phyloP scores from a whole-genome alignment of 2,888 invertebrate species.

The Strigamia crassipes region DNA sequence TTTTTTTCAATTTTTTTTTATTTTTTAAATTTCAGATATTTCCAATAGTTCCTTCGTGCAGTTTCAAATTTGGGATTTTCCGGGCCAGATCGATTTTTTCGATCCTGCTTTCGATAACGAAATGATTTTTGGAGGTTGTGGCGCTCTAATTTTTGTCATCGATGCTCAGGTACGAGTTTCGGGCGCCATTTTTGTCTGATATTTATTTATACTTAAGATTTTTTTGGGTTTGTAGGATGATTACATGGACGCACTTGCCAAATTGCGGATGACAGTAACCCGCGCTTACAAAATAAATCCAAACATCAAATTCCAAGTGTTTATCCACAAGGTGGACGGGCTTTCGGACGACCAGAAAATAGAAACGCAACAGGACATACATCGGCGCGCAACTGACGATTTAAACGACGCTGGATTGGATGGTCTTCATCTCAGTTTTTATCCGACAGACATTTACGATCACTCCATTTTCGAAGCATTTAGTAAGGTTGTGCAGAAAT shows the following conservation, averaged over 20 bases:
- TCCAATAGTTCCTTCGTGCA: slow-evolving; percentile 97
- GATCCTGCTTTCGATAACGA: too few relatives aligned
- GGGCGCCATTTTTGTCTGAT: too few relatives aligned
- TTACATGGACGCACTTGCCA: slow-evolving; percentile 92
- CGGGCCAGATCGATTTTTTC: slow-evolving; percentile 97
- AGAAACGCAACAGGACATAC: slow-evolving; percentile 98
- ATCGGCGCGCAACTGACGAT: slow-evolving; percentile 94
- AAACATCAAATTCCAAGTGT: slow-evolving; percentile 94
- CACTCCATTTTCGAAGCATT: slow-evolving; percentile 99
- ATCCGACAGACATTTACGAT: slow-evolving; percentile 98
- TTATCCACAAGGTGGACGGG: slow-evolving; percentile 99
- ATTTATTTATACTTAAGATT: neutral
- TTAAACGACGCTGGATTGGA: slow-evolving; percentile 81
- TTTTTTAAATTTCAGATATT: slow-evolving; percentile 68
- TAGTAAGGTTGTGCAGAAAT: slow-evolving; percentile 98
- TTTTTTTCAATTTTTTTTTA: too few relatives aligned
- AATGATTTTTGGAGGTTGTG: too few relatives aligned
- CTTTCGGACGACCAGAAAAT: slow-evolving; percentile 98
- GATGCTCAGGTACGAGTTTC: too few relatives aligned
- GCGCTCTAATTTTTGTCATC: too few relatives aligned
- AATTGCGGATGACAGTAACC: slow-evolving; percentile 89
- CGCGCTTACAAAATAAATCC: slow-evolving; percentile 95
- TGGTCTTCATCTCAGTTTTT: slow-evolving; percentile 86
- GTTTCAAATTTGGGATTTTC: slow-evolving; percentile 99
- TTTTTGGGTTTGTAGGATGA: slow-evolving; percentile 74